Base-by-base conservation (phyloP, 2,888 invertebrate genomes). In the Yponomeuta plumbellus region DNA sequence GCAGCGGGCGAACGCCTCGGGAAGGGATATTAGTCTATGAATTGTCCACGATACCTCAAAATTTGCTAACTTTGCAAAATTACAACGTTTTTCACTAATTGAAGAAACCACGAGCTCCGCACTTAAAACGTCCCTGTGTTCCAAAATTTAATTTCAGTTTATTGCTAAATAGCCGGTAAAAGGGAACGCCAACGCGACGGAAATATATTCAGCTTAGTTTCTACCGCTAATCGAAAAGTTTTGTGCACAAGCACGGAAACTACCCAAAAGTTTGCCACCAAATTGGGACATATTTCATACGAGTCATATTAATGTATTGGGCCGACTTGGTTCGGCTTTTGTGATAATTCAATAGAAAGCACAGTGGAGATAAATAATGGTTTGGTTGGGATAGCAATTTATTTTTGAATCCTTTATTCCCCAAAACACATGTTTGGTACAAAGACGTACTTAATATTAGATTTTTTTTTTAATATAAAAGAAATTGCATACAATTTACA, bases 131-230 rank as follows among this genome's bases (percentile, higher is more conserved):
- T 52, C 44, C 0, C 17, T 44, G 2, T 52, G 44, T 17, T 52
- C 17, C 13, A 52, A 52, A 52, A 52, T 52, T 52, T 52, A 0
- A 52, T 52, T 52, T 17, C 8, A 34, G 8, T 34, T 34, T 52
- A 17, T 17, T 52, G 44, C 44, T 52, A 13, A 44, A 44, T 44
- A 44, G 44, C 17, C 6, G 11, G 44, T 44, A 44, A 52, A 52
- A 52, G 17, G 44, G 44, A 17, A 52, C 17, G 44, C 44, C 44
- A 52, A 52, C 44, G 44, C 44, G 44, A 52, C 21, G 22, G 58
- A 22, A 58, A 40, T 63, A 63, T 40, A 63, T 63, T 40, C 63
- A 63, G 63, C 63, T 63, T 63, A 40, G 63, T 22, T 40, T 6
- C 20, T 17, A 13, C 22, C 40, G 21, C 63, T 63, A 63, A 63